Base-by-base conservation (phyloP, 92 coral and sea anemone species). In the Metridium senile region DNA sequence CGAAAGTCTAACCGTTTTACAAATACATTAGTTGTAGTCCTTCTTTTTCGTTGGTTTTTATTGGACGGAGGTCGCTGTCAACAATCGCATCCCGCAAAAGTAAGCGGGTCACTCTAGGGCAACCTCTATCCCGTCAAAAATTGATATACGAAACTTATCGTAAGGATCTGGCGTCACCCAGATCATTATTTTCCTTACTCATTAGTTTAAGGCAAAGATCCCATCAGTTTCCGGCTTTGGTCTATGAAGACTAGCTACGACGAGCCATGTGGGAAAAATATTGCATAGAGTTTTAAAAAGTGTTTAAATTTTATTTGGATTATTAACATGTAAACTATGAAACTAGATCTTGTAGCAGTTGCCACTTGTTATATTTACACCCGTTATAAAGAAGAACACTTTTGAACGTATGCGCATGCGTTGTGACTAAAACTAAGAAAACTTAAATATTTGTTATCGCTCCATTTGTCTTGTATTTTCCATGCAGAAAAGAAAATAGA, bases 181-280 rank as follows among this genome's bases (percentile, higher is more conserved):
- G 98, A 91, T 91, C 92, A 97, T 94, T 94, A 94, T 94, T 94
- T 94, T 94, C 97, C 98, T 94, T 94, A 94, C 98, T 94, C 98
- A 94, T 94, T 91, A 94, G 98, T 94, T 94, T 94, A 94, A 94
- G 98, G 98, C 98, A 68, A 81, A 46, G 71, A 28, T 2, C 13
- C 29, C 18, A 65, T 17, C 13, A 13, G 26, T 18, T 65, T 13
- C 1, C 1, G 9, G 13, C n/a, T 11, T 19, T 11, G 1, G 2
- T 9, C 49, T 65, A 65, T 33, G 21, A 2, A 1, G 17, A 11
- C 1, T 22, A 11, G 4, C 7, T 0, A 1, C 49, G 11, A 1
- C 20, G 11, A n/a, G 16, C 54, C 78, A 26, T 73, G 78, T 73
- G 78, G 78, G 78, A 73, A 13, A 39, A 39, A 43, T 21, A 43